Evolutionary conservation across 2,797 vertebrate genomes (phyloP), one percentile per base, ranked within the genome.

Genomic region (Crocodylus rhombifer): DNA sequence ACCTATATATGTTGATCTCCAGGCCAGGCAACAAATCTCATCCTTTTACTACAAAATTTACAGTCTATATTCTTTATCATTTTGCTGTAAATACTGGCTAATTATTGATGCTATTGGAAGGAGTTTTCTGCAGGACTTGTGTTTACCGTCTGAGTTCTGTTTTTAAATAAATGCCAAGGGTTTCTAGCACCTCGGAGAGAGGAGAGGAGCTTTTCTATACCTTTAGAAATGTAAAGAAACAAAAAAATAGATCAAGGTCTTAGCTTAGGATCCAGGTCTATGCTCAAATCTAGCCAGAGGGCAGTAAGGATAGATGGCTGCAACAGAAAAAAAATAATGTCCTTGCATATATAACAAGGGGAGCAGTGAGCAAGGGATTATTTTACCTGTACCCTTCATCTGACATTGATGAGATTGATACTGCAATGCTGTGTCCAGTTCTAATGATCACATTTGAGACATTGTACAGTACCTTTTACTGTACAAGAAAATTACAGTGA

Each of bases 221-320:
- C 6, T 23, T 10, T 2, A 80, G 16, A 58, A 78, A 36, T 36
- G 58, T 62, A 67, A 77, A 73, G 56, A 55, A 73, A 20, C 55
- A 88, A 55, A 73, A 36, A 86, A 12, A 55, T 60, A 76, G 79
- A 55, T 64, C 28, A 8, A 57, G 0, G 18, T 57, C 71, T 5
- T 82, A 61, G 33, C 14, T 55, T 12, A 1, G 2, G 9, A 62
- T 23, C 56, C 14, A 64, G 1, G 36, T 63, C 2, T 91, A 12
- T 60, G 20, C 18, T 73, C 5, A 3, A 4, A n/a, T 51, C 69
- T 26, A 77, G 58, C 10, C n/a, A 73, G 33, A 84, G 10, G 17
- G 77, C 80, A 86, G 14, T 7, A 0, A 0, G 30, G 14, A 21
- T 55, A 60, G 61, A 55, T 20, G 10, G 16, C 20, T 57, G 42